phyloP scores from a whole-genome alignment of 2,113 vertebrate genomes.

The Dasyornis broadbenti region DNA sequence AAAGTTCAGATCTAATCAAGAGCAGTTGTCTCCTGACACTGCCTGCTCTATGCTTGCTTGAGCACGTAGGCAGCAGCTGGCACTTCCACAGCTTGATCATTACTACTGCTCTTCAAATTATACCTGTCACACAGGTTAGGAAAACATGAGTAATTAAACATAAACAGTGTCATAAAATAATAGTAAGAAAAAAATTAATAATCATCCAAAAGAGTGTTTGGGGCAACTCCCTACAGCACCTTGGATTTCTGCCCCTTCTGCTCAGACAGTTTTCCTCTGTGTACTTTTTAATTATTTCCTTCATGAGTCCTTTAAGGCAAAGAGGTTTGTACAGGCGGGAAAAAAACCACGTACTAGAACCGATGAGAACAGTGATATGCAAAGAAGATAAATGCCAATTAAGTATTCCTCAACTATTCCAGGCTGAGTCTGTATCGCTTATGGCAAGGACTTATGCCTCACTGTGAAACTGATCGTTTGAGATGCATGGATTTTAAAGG shows the following conservation, averaged over 20 bases:
- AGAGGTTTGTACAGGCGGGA: not conserved
- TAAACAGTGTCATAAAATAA: constrained; percentile 11
- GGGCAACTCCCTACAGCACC: constrained; percentile 12
- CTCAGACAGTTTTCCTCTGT: constrained; percentile 13
- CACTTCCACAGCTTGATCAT: constrained; percentile 7
- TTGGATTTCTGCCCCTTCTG: constrained; percentile 11
- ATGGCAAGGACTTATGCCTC: not conserved
- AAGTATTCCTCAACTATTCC: not conserved
- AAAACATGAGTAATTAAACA: constrained; percentile 54
- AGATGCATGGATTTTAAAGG: not conserved
- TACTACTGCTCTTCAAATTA: constrained; percentile 33
- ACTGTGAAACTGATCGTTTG: not conserved
- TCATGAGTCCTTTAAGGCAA: constrained; percentile 3
- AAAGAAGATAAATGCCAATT: not conserved
- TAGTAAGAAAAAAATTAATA: constrained; percentile 56
- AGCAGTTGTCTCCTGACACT: not conserved
- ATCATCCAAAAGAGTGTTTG: constrained; percentile 17
- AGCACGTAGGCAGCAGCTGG: constrained; percentile 45
- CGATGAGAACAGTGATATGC: constrained; percentile 36
- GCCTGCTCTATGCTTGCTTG: constrained; percentile 40
- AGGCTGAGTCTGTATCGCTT: not conserved
- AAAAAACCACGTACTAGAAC: not conserved
- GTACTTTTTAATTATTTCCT: constrained; percentile 31
- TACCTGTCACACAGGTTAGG: constrained; percentile 51
- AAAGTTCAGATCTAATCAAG: constrained; percentile 34